Evolutionary conservation across 2,888 invertebrate genomes (phyloP).

Genomic region (Chouioia cunea): DNA sequence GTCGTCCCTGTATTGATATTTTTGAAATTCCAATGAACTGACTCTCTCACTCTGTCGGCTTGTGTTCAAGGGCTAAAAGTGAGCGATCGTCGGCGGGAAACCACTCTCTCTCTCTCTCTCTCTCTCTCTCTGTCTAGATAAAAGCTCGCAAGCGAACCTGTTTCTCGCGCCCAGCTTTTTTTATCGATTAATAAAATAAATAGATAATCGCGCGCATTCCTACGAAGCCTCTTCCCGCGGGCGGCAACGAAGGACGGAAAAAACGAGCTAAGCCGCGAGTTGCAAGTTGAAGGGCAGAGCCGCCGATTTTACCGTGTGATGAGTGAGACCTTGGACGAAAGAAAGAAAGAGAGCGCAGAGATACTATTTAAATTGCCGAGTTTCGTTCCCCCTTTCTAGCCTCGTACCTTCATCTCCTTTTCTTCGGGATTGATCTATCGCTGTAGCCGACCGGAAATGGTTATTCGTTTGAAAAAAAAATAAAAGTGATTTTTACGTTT

Average conservation of each 20-base stretch:
- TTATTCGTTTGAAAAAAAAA: no score
- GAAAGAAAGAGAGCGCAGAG: slow-evolving; percentile 2
- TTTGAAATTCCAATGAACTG: slow-evolving; percentile 2
- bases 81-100: background rate
- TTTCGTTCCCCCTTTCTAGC: no score
- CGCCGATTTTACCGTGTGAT: no score
- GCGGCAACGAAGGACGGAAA: slow-evolving; percentile 34
- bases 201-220: slow-evolving; percentile 63
- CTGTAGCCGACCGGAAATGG: no score
- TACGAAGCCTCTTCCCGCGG: slow-evolving; percentile 51
- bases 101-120: no score
- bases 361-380: no score
- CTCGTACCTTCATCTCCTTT: no score
- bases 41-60: background rate
- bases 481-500: no score
- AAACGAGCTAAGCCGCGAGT: slow-evolving; percentile 23
- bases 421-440: no score
- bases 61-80: slow-evolving; percentile 24
- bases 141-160: slow-evolving; percentile 53
- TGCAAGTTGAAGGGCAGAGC: slow-evolving; percentile 21
- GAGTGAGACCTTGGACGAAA: slow-evolving; percentile 6
- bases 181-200: slow-evolving; percentile 64
- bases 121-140: background rate
- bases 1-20: background rate
- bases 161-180: slow-evolving; percentile 54